Conservation (phyloP, 2,888 invertebrate genomes). For the Didymodactylos carnosus region DNA sequence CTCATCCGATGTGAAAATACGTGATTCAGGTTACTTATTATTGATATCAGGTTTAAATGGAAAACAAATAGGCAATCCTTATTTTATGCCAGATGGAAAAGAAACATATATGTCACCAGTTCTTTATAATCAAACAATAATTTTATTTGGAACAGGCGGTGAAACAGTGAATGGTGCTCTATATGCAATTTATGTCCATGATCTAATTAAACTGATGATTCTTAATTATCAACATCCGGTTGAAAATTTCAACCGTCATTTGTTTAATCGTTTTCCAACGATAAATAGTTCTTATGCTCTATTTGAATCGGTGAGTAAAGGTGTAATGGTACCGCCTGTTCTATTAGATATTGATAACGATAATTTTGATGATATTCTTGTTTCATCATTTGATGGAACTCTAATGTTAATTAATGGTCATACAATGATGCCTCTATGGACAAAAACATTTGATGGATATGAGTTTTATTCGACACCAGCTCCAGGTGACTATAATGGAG, state of each 20-base stretch:
- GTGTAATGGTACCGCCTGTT: constrained; percentile 28
- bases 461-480: constrained; percentile 26
- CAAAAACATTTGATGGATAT: constrained; percentile 20
- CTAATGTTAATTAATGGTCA: constrained; percentile 24
- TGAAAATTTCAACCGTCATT: constrained; percentile 17
- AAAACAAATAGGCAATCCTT: constrained; percentile 21
- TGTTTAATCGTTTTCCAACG: not conserved
- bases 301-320: constrained; percentile 18
- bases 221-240: constrained; percentile 14
- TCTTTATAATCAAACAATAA: constrained; percentile 22
- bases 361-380: constrained; percentile 25
- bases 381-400: constrained; percentile 25
- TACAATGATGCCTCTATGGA: constrained; percentile 23
- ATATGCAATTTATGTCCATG: constrained; percentile 22
- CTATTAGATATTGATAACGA: constrained; percentile 26
- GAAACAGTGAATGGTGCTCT: constrained; percentile 25
- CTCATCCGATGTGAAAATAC: constrained; percentile 17
- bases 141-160: constrained; percentile 29
- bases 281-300: not conserved
- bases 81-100: constrained; percentile 22
- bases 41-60: constrained; percentile 27
- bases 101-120: constrained; percentile 29
- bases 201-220: constrained; percentile 22
- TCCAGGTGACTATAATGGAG: constrained; percentile 5
- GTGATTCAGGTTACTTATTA: constrained; percentile 23